Conservation (phyloP, 2,113 vertebrate species). For the Myanophis thanlyinensis region DNA sequence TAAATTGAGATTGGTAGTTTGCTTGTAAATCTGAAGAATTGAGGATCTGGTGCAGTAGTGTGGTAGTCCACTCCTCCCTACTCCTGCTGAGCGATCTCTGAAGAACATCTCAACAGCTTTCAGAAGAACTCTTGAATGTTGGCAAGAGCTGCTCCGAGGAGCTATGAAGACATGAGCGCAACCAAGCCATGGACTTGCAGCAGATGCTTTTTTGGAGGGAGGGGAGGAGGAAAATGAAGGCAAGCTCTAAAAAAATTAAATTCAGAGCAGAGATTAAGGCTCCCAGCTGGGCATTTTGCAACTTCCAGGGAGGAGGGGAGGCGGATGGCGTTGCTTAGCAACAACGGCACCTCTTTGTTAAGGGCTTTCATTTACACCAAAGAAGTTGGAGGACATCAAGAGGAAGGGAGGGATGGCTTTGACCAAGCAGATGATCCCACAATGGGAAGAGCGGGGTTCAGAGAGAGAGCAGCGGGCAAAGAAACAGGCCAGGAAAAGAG, state of each 20-base stretch:
- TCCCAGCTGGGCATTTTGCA: conserved; percentile 27
- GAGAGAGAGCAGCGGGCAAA: neutral
- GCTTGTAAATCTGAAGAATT: neutral
- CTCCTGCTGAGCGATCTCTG: neutral
- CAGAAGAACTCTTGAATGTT: neutral
- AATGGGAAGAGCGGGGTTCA: neutral
- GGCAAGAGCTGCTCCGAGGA: neutral
- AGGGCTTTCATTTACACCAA: neutral
- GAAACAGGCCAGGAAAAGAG: neutral
- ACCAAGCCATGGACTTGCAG: neutral
- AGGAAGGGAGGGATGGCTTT: neutral
- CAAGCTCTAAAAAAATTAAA: conserved; percentile 8
- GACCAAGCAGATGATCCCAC: neutral
- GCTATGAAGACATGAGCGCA: neutral
- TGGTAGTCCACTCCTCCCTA: neutral
- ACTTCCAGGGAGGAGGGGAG: conserved; percentile 11
- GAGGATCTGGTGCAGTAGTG: neutral
- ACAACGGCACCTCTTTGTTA: neutral
- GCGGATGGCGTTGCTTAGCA: neutral
- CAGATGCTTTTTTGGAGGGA: neutral
- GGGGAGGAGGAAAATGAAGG: neutral
- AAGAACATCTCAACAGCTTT: neutral
- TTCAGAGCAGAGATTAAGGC: conserved; percentile 18
- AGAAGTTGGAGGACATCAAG: neutral
- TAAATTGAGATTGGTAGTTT: neutral